These are phyloP conservation scores for Hiodon tergisus DNA, from an alignment of 2,113 vertebrate genomes.

Conservation along the genomic window DNA sequence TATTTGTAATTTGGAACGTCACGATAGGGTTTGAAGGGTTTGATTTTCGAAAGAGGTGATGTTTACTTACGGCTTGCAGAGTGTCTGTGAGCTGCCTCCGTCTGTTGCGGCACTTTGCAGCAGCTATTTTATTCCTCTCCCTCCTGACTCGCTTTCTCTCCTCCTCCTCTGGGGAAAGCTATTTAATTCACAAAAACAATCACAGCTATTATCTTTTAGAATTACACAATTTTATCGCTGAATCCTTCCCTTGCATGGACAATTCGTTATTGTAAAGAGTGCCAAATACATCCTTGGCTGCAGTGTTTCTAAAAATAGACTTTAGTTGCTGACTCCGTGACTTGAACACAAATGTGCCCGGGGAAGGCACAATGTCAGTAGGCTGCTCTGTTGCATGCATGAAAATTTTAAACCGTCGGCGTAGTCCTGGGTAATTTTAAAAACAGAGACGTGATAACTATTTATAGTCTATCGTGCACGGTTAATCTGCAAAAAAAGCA, in stretches of 20 bases:
- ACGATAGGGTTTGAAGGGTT: background rate
- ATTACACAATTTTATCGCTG: constrained; percentile 26
- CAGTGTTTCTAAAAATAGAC: constrained; percentile 26
- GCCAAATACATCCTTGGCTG: constrained; percentile 11
- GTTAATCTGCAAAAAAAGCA: background rate
- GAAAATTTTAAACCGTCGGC: constrained; percentile 50
- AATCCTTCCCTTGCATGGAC: background rate
- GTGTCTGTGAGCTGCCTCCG: constrained; percentile 87
- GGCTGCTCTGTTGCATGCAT: constrained; percentile 26
- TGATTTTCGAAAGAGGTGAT: background rate
- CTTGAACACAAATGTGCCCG: constrained; percentile 25
- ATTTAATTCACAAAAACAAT: constrained; percentile 33
- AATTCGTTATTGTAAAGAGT: constrained; percentile 14
- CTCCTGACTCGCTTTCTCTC: constrained; percentile 85
- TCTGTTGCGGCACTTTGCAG: constrained; percentile 92
- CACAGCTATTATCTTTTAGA: constrained; percentile 20
- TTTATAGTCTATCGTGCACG: background rate
- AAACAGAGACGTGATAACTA: background rate
- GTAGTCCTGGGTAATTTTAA: background rate
- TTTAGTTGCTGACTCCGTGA: constrained; percentile 29
- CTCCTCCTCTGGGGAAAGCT: constrained; percentile 90
- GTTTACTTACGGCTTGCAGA: constrained; percentile 80
- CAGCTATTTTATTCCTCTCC: constrained; percentile 96
- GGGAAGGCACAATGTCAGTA: constrained; percentile 31
- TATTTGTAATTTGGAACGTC: constrained; percentile 2